These are phyloP conservation scores for Nomada ferruginata DNA, from an alignment of 2,888 invertebrate genomes.

Conservation along the genomic window DNA sequence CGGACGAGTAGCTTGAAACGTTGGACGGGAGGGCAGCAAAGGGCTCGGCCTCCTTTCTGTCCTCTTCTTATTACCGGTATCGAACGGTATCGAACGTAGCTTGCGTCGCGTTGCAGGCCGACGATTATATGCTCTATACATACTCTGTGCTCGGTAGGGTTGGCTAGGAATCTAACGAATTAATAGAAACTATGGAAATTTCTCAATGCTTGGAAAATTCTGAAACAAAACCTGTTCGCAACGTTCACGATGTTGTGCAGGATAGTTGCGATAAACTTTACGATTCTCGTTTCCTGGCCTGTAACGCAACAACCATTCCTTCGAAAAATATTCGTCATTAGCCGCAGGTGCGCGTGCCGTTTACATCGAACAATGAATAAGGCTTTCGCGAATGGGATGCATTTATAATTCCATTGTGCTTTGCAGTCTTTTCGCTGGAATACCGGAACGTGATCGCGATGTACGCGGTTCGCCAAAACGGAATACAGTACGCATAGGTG, in stretches of 20 bases:
- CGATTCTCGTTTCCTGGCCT: background rate
- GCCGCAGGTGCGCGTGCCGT: slow-evolving; percentile 20
- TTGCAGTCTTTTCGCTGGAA: background rate
- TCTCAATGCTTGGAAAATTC: too few species aligned
- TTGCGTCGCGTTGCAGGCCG: slow-evolving; percentile 24
- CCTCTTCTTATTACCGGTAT: slow-evolving; percentile 30
- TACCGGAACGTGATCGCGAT: too few species aligned
- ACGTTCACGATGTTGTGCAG: background rate
- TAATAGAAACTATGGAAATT: too few species aligned
- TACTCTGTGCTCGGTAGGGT: background rate
- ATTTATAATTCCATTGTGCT: too few species aligned
- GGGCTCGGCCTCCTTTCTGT: background rate
- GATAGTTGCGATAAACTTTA: slow-evolving; percentile 17
- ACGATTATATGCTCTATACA: background rate
- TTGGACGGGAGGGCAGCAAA: slow-evolving; percentile 4
- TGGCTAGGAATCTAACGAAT: background rate
- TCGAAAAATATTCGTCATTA: slow-evolving; percentile 39
- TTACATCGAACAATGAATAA: background rate
- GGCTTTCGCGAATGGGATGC: too few species aligned
- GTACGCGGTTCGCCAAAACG: too few species aligned
- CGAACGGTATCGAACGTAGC: slow-evolving; percentile 11
- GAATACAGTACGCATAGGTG: too few species aligned
- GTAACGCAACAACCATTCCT: background rate
- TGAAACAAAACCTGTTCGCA: background rate
- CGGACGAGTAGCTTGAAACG: slow-evolving; percentile 20